Base-by-base conservation (phyloP, 92 coral and sea anemone genomes). In the Zoanthus sansibaricus region DNA sequence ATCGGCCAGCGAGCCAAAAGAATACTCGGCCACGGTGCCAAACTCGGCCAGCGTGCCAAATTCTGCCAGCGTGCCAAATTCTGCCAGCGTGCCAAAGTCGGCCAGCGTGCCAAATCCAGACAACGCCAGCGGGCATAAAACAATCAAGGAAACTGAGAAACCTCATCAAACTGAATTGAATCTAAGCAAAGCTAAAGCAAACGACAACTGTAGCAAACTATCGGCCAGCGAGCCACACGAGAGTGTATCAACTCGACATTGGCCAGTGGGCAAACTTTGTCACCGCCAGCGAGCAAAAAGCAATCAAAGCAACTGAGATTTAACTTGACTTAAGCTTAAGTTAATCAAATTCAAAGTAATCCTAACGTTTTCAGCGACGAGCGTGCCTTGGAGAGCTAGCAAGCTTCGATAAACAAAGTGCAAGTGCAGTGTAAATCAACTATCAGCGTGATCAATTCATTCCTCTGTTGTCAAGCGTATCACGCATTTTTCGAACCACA, bases 1-100 rank as follows among this genome's bases (percentile, higher is more conserved):
- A 83, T 69, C 87, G 85, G 85, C 85, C 85, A 80, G 71, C 67
- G 18, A 45, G 82, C 82, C 82, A 77, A 25, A 77, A 49, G 55
- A 49, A 49, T 9, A 75, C 4, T 46, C 17, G 64, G 56, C 82
- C 82, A 58, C 2, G 47, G 84, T 59, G 51, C 71, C 84, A 79
- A 59, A 67, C 18, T 20, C 72, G 42, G 37, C 72, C 72, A n/a
- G 72, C 72, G 72, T 67, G 72, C 72, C 72, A 67, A 67, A 67
- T 9, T 16, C 70, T 1, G 70, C 70, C 70, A 13, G 70, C 70
- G 70, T 62, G 70, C 70, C 70, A 62, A 62, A 62, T 1, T 33
- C 42, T 1, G n/a, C 42, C 86, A 82, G 52, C 74, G 52, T n/a
- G 51, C 5, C 37, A 64, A 17, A 66, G 18, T 25, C 71, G 20